Evolutionary conservation across 2,797 vertebrate species (phyloP), one percentile per base, ranked within the genome.

Genomic region (Dermochelys coriacea): DNA sequence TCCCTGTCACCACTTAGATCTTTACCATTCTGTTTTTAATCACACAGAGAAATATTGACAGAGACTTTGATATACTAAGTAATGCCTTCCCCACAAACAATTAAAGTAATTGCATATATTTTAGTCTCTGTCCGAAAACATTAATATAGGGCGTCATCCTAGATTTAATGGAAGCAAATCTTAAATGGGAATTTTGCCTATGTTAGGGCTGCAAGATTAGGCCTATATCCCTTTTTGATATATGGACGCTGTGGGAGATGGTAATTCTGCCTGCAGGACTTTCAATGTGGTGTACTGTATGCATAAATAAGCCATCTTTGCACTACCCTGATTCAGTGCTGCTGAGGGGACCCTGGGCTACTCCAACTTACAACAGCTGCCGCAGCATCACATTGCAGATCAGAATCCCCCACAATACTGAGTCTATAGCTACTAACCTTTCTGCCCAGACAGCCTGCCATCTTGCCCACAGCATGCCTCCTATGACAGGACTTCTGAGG

Each of bases 1-100:
- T 85, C 74, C 86, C 85, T 91, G 29, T 85, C 94, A 96, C 29
- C 59, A 78, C 6, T 7, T 91, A 59, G 19, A 87, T 51, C 15
- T 84, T 89, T 89, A 89, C 82, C 91, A 2, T 92, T 95, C 89
- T 91, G 68, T 61, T 88, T 74, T 82, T 91, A 90, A 90, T 80
- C 80, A 88, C 68, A 84, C 87, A 52, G 52, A 52, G 19, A 52
- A 52, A 52, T 52, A 52, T 52, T 52, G 25, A 50, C 27, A 51
- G 23, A 55, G 47, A 59, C 19, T 16, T 11, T 31, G 31, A 78
- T 51, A 57, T 31, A 79, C 45, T 64, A 45, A 68, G 21, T 4
- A 83, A 78, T 61, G 12, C 19, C 49, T 49, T 68, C 47, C 11
- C 41, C 6, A 4, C 3, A 18, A 92, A 21, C n/a, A 88, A 80